Conservation (phyloP, 2,888 invertebrate genomes). For the Drosophila longiperda region DNA sequence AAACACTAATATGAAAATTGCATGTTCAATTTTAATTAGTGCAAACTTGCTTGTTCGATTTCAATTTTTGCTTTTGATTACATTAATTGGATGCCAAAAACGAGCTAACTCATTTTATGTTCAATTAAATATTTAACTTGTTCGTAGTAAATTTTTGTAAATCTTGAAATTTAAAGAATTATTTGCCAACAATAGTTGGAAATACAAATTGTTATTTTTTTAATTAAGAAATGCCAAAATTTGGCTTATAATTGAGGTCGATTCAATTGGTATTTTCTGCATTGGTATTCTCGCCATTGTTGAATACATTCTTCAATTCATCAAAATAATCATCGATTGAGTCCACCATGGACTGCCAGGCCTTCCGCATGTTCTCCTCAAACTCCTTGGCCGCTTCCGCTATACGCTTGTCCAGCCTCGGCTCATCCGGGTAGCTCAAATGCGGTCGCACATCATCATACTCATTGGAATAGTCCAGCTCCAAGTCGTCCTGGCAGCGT, state of each 20-base stretch:
- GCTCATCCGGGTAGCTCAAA: constrained; percentile 37
- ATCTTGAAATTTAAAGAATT: not conserved
- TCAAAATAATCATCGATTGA: constrained; percentile 60
- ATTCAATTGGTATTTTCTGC: constrained; percentile 7
- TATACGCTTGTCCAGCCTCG: constrained; percentile 52
- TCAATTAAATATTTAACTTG: not conserved
- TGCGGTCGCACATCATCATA: constrained; percentile 71
- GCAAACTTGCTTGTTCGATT: not conserved
- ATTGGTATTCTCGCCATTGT: constrained; percentile 24
- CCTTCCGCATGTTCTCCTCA: constrained; percentile 58
- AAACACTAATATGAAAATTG: not conserved
- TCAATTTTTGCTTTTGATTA: not conserved
- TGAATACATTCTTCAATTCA: constrained; percentile 47
- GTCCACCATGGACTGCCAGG: constrained; percentile 70
- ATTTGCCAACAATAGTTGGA: not conserved
- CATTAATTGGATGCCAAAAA: not conserved
- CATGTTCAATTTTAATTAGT: not conserved
- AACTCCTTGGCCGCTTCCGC: constrained; percentile 56
- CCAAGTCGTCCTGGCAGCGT: constrained; percentile 34
- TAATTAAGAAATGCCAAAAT: not conserved
- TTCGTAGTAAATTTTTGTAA: not conserved
- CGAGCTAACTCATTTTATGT: not conserved
- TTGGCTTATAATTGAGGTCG: too few species aligned
- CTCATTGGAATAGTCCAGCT: constrained; percentile 69
- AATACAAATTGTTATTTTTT: not conserved